phyloP scores from a whole-genome alignment of 2,113 vertebrate species.

The human region DNA sequence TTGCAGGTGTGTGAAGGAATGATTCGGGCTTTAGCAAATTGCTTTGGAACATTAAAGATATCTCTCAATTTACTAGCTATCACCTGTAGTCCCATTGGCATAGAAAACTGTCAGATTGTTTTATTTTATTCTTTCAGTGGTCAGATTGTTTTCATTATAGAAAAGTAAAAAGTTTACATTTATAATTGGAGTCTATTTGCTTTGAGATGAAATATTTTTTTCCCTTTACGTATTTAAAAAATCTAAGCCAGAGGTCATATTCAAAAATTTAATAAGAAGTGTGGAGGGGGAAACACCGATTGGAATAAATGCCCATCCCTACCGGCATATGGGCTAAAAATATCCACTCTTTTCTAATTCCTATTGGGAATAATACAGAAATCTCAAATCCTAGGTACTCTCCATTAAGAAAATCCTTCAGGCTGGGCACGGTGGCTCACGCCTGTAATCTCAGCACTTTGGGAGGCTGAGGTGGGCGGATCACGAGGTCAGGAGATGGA shows the following conservation, averaged over 20 bases:
- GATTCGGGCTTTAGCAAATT: slow-evolving; percentile 49
- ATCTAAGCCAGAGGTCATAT: background rate
- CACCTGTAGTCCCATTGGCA: background rate
- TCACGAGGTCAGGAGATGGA: too few relatives aligned
- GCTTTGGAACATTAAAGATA: slow-evolving; percentile 58
- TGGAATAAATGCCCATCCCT: background rate
- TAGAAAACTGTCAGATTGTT: slow-evolving; percentile 10
- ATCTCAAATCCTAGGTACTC: background rate
- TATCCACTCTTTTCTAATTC: background rate
- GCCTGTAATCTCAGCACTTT: too few relatives aligned
- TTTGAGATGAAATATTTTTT: background rate
- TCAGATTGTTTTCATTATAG: slow-evolving; percentile 27
- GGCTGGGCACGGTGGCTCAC: background rate
- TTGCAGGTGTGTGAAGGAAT: slow-evolving; percentile 69
- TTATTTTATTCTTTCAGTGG: slow-evolving; percentile 42
- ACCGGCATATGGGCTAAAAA: background rate
- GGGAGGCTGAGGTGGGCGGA: too few relatives aligned
- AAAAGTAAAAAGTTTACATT: slow-evolving; percentile 24
- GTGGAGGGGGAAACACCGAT: background rate
- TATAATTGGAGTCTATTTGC: slow-evolving; percentile 32
- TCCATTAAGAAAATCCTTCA: background rate
- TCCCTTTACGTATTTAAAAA: background rate
- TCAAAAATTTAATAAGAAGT: background rate
- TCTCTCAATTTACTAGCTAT: slow-evolving; percentile 39
- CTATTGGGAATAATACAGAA: background rate